Base-by-base conservation (phyloP, 1,140 invertebrate genomes). In the Rhopalosiphum maidis region DNA sequence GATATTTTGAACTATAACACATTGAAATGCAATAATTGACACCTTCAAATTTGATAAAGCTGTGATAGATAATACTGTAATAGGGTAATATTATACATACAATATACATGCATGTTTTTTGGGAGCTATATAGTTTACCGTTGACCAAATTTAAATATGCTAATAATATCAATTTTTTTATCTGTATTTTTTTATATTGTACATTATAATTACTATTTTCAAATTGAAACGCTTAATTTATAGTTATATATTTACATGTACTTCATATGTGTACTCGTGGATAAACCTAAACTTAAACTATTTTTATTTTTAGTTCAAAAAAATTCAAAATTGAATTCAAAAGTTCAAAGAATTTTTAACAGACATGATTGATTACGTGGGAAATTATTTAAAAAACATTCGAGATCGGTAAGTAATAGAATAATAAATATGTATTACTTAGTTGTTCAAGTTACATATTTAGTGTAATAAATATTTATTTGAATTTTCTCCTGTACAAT, bases 321-420 rank as follows among this genome's bases (percentile, higher is more conserved):
- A 8, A 68, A 41, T 22, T n/a, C 22, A 93, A 86, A 30, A 98
- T 98, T 97, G 97, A 98, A 94, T 96, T 97, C 23, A 96, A 96
- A 94, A 97, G 94, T 98, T 98, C 95, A 97, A 96, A 95, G 96
- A 97, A 93, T 98, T 97, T 95, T 97, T 97, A 90, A 97, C 97
- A 94, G 96, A 97, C 93, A 98, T 98, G 97, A 96, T 97, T 2
- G 97, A 98, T 94, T 98, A 97, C 95, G 97, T 98, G 89, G 96
- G 97, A 8, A 96, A 98, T 94, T 99, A 99, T 95, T 95, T 98
- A 95, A 97, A 97, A 95, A 98, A 98, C 94, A 98, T 98, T 94
- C 96, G 97, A 95, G 97, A 98, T 94, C 97, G 97, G 97, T 98
- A 96, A 95, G 95, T 94, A 35, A 30, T 90, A 60, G 51, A 51